Evolutionary conservation across 1,140 invertebrate genomes (phyloP).

Genomic region (Linepithema humile): DNA sequence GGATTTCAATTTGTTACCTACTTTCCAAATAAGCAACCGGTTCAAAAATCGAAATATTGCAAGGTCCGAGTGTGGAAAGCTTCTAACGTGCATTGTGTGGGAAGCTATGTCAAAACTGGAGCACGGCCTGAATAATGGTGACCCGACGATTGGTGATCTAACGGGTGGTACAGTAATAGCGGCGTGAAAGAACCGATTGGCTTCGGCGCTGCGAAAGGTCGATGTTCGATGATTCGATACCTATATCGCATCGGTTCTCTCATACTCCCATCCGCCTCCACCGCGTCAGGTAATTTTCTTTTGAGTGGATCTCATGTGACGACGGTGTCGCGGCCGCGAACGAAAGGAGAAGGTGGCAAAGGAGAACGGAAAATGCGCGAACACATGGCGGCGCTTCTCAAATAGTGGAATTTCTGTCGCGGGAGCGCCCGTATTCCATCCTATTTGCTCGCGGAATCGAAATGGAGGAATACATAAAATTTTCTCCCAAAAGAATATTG

Average conservation of each 20-base stretch:
- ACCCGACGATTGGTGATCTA: slow-evolving; percentile 24
- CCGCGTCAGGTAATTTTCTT: slow-evolving; percentile 63
- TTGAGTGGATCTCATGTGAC: slow-evolving; percentile 58
- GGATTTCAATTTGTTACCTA: not conserved
- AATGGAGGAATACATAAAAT: slow-evolving; percentile 61
- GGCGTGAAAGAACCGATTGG: slow-evolving; percentile 44
- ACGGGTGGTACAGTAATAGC: slow-evolving; percentile 51
- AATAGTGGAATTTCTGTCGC: slow-evolving; percentile 50
- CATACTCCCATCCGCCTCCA: not conserved
- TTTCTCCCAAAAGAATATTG: slow-evolving; percentile 32
- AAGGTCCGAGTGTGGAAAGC: not conserved
- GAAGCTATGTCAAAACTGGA: slow-evolving; percentile 54
- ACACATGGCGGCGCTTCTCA: not conserved
- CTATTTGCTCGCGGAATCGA: slow-evolving; percentile 54
- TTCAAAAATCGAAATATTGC: not conserved
- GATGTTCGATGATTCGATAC: slow-evolving; percentile 63
- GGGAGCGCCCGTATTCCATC: slow-evolving; percentile 52
- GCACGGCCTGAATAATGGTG: slow-evolving; percentile 26
- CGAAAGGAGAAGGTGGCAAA: not conserved
- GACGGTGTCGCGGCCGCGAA: not conserved
- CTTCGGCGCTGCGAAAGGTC: slow-evolving; percentile 45
- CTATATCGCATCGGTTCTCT: slow-evolving; percentile 53
- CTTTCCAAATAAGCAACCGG: slow-evolving; percentile 10
- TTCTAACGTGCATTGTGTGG: slow-evolving; percentile 9
- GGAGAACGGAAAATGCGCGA: not conserved